Evolutionary conservation across 2,888 invertebrate species (phyloP).

Genomic region (Apamea epomidion): DNA sequence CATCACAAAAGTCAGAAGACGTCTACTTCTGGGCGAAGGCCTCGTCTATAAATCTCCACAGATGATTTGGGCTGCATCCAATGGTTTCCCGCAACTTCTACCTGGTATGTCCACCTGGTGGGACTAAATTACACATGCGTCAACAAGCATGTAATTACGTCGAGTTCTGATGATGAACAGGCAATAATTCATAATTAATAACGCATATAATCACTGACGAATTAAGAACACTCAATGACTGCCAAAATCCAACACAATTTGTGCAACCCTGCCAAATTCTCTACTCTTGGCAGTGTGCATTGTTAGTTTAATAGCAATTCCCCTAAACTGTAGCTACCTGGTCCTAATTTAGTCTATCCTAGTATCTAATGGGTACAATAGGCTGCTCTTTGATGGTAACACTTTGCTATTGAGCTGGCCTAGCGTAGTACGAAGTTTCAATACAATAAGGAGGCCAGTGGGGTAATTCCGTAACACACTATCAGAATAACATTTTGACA

Average conservation of each 20-base stretch:
- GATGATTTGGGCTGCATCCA: conserved; percentile 30
- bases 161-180: conserved; percentile 38
- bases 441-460: not conserved
- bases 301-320: conserved; percentile 1
- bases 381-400: not conserved
- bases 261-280: conserved; percentile 40
- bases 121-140: conserved; percentile 33
- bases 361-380: not conserved
- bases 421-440: not conserved
- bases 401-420: not conserved
- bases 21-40: not conserved
- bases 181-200: conserved; percentile 48
- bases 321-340: conserved; percentile 27
- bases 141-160: conserved; percentile 19
- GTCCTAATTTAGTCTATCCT: conserved; percentile 24
- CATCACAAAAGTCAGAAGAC: not conserved
- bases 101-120: conserved; percentile 26
- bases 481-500: no score
- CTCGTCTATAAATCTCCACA: conserved; percentile 9
- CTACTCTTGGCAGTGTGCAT: conserved; percentile 42
- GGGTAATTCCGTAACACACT: no score
- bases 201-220: conserved; percentile 41
- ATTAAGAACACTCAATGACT: conserved; percentile 43
- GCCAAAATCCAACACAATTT: conserved; percentile 36
- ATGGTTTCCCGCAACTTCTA: conserved; percentile 10